Conservation (phyloP, 1,140 invertebrate species). For the Drosophila nannoptera region DNA sequence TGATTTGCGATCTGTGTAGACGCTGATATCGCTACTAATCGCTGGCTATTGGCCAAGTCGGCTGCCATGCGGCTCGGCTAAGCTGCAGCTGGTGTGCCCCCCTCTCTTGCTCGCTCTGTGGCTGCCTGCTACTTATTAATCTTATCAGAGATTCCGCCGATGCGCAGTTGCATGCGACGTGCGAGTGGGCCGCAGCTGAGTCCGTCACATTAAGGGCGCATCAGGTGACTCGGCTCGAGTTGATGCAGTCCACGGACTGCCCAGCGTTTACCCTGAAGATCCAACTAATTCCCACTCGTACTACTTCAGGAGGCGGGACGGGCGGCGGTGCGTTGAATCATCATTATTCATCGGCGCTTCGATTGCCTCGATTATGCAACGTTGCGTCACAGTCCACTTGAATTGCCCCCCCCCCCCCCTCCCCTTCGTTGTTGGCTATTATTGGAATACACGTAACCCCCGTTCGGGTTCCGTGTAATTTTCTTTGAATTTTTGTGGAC, state of each 20-base stretch:
- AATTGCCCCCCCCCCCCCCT: background rate
- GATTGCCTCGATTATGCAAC: background rate
- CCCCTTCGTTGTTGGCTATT: conserved; percentile 17
- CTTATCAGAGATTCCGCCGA: conserved; percentile 17
- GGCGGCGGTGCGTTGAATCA: too few relatives aligned
- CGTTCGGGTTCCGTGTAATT: background rate
- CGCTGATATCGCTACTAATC: too few relatives aligned
- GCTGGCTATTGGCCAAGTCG: too few relatives aligned
- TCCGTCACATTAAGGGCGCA: too few relatives aligned
- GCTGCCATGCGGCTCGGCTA: too few relatives aligned
- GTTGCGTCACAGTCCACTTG: too few relatives aligned
- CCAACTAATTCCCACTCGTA: too few relatives aligned
- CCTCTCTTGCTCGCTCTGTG: background rate
- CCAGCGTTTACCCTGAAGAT: background rate
- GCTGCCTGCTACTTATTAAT: conserved; percentile 11
- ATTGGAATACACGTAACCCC: background rate
- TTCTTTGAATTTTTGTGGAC: background rate
- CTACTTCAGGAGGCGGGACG: too few relatives aligned
- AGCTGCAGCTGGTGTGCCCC: too few relatives aligned
- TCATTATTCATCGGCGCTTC: background rate
- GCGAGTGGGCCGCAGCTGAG: conserved; percentile 10
- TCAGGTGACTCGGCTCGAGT: conserved; percentile 15
- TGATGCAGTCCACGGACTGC: background rate
- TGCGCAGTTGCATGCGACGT: conserved; percentile 13
- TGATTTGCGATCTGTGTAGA: too few relatives aligned